Base-by-base conservation (phyloP, 1,140 invertebrate species). In the Lepidotrigona ventralis region DNA sequence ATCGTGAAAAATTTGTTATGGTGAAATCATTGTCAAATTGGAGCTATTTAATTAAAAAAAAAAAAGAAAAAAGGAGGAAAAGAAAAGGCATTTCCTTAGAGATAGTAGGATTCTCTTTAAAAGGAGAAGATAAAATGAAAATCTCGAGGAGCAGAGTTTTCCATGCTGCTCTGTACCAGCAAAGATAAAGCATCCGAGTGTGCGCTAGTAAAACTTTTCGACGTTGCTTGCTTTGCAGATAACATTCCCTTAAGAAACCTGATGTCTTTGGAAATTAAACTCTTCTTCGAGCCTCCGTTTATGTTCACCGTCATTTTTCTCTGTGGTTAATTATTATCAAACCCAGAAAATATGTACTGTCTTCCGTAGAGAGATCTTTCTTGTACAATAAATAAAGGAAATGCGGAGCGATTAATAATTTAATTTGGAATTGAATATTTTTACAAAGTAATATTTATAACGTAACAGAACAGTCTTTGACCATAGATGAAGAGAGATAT, bases 191-290 rank as follows among this genome's bases (percentile, higher is more conserved):
- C 60, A 77, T 66, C 75, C 60, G 46, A 66, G 75, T 77, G 58
- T 64, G 46, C 60, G 19, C 15, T 26, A 29, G 60, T 77, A 77
- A 77, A 77, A 66, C 75, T 77, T 77, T 77, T 77, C 58, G 60
- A 66, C 75, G 75, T 66, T 77, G 75, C 60, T 64, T 77, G 58
- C 75, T 77, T 77, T 64, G 60, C 60, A 66, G 75, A 77, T 77
- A 77, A 77, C 75, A 77, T 77, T 77, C 75, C 51, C 39, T 64
- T 66, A 77, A 77, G 75, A 64, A 77, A 63, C 46, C 75, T 23
- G 54, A 58, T 60, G 54, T 60, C 73, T 58, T 54, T 75, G 46
- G 51, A 77, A 77, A 77, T 77, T 77, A 77, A n/a, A 64, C 75
- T 66, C 39, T 26, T 46, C 51, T 53, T 29, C n/a, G 39, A 51